Evolutionary conservation across 64 coral and sea anemone genomes (phyloP), one percentile per base, ranked within the genome.

Genomic region (Orbicella faveolata): DNA sequence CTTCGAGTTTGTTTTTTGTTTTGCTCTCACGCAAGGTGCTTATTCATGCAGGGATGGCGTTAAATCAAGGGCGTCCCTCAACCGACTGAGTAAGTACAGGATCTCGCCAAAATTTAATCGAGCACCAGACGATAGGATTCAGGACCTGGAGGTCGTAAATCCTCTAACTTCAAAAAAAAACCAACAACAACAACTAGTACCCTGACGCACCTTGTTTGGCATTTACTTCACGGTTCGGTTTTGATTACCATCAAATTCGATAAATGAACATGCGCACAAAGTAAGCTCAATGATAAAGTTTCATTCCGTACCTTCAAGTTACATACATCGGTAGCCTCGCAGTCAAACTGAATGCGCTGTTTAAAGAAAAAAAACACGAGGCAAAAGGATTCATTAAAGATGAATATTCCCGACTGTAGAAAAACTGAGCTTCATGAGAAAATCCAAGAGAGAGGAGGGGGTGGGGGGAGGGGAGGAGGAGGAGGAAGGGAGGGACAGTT

Each of bases 271-370:
- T 67, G 20, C 0, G 0, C 18, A n/a, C 15, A 67, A 23, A 18
- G 64, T 18, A 67, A n/a, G 7, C 18, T 67, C 2, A 77, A 77
- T 20, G 2, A 44, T 3, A 44, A 48, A 23, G 44, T 48, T 44
- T 4, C 2, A 48, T 48, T 17, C 2, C 10, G 36, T 66, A 83
- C 80, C 80, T 83, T 83, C 34, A 83, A 66, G 80, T 83, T 4
- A 63, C 80, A 83, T 20, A 83, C 80, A 37, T 83, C 80, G 2
- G 62, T 83, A 59, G 80, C 80, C 34, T 83, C 80, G 36, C 80
- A 83, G 35, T 83, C 80, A 66, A 83, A 83, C 61, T 83, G 33
- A 21, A 83, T 39, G 35, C 64, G 34, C 80, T 83, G 80, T 83
- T 66, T 2, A 65, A 4, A 12, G 21, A 61, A 15, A 61, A 33